phyloP scores from a whole-genome alignment of 1,140 invertebrate species.

The Latrodectus geometricus region DNA sequence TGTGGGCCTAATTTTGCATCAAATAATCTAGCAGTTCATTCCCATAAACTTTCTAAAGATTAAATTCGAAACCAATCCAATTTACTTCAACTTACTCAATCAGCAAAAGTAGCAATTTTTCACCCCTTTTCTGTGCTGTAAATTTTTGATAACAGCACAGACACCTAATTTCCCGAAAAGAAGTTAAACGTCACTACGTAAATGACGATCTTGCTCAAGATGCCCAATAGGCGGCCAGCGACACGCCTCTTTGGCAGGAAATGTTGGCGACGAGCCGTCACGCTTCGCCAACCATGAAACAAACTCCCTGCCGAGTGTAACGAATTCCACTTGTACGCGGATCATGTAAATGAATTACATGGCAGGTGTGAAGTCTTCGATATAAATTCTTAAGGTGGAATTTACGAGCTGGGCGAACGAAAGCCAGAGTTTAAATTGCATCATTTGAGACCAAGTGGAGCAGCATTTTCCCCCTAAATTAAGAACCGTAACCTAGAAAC shows the following conservation, averaged over 20 bases:
- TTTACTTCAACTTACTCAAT: slow-evolving; percentile 5
- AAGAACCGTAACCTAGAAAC: neutral
- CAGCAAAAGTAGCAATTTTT: slow-evolving; percentile 34
- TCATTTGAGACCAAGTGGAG: neutral
- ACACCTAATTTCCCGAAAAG: slow-evolving; percentile 36
- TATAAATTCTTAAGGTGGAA: slow-evolving; percentile 50
- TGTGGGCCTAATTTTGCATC: no score
- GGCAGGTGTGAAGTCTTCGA: slow-evolving; percentile 46
- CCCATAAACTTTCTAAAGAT: no score
- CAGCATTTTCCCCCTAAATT: neutral
- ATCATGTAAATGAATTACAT: slow-evolving; percentile 54
- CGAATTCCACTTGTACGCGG: slow-evolving; percentile 34
- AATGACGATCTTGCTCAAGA: slow-evolving; percentile 13
- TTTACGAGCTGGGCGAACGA: slow-evolving; percentile 17
- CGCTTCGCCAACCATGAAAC: slow-evolving; percentile 56
- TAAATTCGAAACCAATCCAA: neutral
- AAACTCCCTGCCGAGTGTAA: slow-evolving; percentile 36
- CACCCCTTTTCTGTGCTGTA: neutral
- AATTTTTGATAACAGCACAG: slow-evolving; percentile 50
- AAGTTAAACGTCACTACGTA: slow-evolving; percentile 32
- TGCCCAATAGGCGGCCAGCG: slow-evolving; percentile 37
- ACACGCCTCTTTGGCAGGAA: slow-evolving; percentile 50
- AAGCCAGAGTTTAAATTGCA: slow-evolving; percentile 2
- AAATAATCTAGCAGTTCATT: no score
- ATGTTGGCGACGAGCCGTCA: slow-evolving; percentile 53